Percentiles rank a stretch among this genome's conserved stretches.
These are phyloP conservation scores for Brenthis ino DNA, from an alignment of 2,888 invertebrate species.

Conservation along the genomic window DNA sequence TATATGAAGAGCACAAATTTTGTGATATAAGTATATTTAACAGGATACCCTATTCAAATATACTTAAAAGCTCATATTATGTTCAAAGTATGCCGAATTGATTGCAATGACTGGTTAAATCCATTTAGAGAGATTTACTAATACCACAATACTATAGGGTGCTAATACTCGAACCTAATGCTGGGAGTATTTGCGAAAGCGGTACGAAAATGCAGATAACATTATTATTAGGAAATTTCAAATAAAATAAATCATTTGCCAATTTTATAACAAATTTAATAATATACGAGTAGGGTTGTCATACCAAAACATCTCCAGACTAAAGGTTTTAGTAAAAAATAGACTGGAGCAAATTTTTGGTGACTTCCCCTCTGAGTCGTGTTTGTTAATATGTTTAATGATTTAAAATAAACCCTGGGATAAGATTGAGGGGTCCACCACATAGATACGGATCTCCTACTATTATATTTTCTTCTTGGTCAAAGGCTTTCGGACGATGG, in stretches of 20 bases:
- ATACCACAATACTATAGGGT: slow-evolving; percentile 26
- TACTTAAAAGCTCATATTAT: slow-evolving; percentile 11
- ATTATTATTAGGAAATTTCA: slow-evolving; percentile 9
- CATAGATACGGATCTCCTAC: no score
- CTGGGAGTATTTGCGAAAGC: slow-evolving; percentile 11
- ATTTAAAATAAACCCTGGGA: no score
- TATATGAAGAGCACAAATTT: no score
- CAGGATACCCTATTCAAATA: not conserved
- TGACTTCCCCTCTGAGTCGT: no score
- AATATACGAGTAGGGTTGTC: not conserved
- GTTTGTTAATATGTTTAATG: no score
- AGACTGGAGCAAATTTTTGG: no score
- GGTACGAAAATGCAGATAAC: slow-evolving; percentile 13
- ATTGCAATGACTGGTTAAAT: slow-evolving; percentile 38
- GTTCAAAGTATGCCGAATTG: slow-evolving; percentile 31
- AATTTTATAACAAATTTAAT: not conserved
- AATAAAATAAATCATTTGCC: slow-evolving; percentile 8
- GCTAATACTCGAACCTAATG: slow-evolving; percentile 12
- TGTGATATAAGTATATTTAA: no score
- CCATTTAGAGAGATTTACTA: slow-evolving; percentile 37
- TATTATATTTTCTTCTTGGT: no score
- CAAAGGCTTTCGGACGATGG: no score
- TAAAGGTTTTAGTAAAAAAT: no score
- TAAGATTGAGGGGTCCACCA: no score
- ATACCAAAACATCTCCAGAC: not conserved